A percentile compares a stretch with the other conserved stretches of the same genome.
Conservation (phyloP, 2,888 invertebrate species). For the Leptinotarsa haldemani region DNA sequence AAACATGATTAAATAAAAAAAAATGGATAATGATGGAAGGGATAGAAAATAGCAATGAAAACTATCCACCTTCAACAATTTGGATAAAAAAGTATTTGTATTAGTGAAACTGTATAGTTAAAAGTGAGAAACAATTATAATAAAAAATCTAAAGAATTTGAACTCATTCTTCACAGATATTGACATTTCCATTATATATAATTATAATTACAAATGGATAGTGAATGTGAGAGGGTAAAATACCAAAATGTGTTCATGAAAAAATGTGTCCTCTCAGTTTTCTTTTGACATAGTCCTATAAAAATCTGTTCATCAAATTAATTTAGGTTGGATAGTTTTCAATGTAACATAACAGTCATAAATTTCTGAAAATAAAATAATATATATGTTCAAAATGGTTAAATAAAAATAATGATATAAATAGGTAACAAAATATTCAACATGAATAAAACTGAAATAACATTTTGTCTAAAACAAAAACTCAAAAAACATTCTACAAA, state of each 20-base stretch:
- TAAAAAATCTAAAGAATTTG: background rate
- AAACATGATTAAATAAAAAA: conserved; percentile 6
- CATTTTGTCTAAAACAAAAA: background rate
- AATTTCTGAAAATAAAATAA: conserved; percentile 16
- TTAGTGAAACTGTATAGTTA: background rate
- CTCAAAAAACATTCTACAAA: background rate
- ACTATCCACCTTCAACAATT: background rate
- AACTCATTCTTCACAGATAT: background rate
- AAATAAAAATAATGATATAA: conserved; percentile 6
- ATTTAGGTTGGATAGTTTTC: background rate
- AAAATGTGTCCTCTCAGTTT: background rate
- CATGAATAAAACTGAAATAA: too few species aligned
- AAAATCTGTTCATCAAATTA: background rate
- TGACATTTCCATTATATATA: background rate
- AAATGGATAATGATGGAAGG: background rate
- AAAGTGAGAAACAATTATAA: background rate
- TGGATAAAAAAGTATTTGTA: background rate
- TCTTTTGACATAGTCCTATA: background rate
- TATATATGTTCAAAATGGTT: background rate
- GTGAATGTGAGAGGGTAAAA: background rate
- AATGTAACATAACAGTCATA: conserved; percentile 7
- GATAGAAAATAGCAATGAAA: background rate
- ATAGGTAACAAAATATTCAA: too few species aligned
- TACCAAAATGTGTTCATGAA: background rate
- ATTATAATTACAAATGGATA: background rate